Conservation (phyloP, 2,113 vertebrate genomes). For the Excalfactoria chinensis region DNA sequence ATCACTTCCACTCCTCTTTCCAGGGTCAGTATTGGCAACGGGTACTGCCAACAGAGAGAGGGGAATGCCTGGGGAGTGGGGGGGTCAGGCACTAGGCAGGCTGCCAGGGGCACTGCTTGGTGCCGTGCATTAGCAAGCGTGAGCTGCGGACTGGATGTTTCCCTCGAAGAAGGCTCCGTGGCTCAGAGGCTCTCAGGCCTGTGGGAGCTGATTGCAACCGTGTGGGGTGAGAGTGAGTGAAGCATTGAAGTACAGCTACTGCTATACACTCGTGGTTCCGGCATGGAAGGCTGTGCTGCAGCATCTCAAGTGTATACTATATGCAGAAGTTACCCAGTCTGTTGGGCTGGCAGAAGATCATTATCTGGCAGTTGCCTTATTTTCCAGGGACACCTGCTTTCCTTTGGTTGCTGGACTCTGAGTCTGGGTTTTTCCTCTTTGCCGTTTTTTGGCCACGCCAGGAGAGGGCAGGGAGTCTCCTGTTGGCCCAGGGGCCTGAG, state of each 20-base stretch:
- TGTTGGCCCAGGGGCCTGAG: conserved; percentile 75
- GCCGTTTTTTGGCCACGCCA: conserved; percentile 76
- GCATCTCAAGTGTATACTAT: conserved; percentile 73
- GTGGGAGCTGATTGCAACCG: background rate
- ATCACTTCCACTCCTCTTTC: background rate
- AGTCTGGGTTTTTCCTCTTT: conserved; percentile 82
- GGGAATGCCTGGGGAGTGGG: background rate
- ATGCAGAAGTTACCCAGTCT: conserved; percentile 68
- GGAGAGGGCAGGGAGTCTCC: conserved; percentile 78
- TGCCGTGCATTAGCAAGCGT: conserved; percentile 52
- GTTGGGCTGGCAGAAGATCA: conserved; percentile 74
- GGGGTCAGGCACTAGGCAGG: conserved; percentile 44
- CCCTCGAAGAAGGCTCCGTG: conserved; percentile 34
- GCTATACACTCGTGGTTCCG: conserved; percentile 67
- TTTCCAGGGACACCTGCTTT: conserved; percentile 79
- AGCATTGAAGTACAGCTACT: conserved; percentile 67
- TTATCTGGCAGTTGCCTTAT: conserved; percentile 87
- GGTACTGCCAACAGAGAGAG: conserved; percentile 44
- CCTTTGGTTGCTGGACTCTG: conserved; percentile 81
- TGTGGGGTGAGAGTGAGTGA: conserved; percentile 65
- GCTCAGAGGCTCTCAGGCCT: conserved; percentile 49
- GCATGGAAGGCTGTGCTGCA: conserved; percentile 80
- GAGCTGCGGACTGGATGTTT: conserved; percentile 39
- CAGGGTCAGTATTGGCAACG: background rate
- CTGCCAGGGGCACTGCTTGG: conserved; percentile 50